Conservation (phyloP, 2,797 vertebrate species). For the Rhinophrynus dorsalis region DNA sequence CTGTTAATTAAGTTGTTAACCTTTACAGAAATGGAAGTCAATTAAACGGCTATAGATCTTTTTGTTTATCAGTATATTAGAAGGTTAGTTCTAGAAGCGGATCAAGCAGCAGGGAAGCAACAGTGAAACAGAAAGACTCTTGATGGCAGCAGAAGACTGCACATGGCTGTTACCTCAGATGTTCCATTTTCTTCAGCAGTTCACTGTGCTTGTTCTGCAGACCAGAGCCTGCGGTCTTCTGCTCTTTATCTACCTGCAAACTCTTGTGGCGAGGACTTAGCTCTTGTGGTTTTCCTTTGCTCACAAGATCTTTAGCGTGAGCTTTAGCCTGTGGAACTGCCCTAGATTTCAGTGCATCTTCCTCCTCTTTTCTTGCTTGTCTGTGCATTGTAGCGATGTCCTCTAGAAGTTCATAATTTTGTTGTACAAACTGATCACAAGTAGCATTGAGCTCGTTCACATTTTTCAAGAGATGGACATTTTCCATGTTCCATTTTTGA, state of each 20-base stretch:
- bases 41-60: background rate
- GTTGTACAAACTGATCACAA: background rate
- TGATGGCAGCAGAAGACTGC: background rate
- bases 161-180: constrained; percentile 69
- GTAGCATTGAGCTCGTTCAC: constrained; percentile 11
- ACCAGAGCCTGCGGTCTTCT: constrained; percentile 60
- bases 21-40: constrained; percentile 24
- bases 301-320: background rate
- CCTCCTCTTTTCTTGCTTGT: background rate
- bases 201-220: constrained; percentile 66
- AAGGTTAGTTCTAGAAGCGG: constrained; percentile 67
- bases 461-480: background rate
- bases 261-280: constrained; percentile 45
- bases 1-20: constrained; percentile 63
- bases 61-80: constrained; percentile 21
- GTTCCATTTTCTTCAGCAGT: constrained; percentile 68
- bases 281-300: constrained; percentile 52
- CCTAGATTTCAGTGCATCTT: constrained; percentile 27
- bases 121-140: constrained; percentile 10
- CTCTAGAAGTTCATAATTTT: rapidly evolving
- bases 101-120: constrained; percentile 29
- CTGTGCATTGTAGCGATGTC: background rate
- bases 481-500: constrained; percentile 48
- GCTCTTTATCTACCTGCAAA: constrained; percentile 52
- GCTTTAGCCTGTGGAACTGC: rapidly evolving